Evolutionary conservation across 1,140 invertebrate species (phyloP).

Genomic region (Druon quercuslanigerum): DNA sequence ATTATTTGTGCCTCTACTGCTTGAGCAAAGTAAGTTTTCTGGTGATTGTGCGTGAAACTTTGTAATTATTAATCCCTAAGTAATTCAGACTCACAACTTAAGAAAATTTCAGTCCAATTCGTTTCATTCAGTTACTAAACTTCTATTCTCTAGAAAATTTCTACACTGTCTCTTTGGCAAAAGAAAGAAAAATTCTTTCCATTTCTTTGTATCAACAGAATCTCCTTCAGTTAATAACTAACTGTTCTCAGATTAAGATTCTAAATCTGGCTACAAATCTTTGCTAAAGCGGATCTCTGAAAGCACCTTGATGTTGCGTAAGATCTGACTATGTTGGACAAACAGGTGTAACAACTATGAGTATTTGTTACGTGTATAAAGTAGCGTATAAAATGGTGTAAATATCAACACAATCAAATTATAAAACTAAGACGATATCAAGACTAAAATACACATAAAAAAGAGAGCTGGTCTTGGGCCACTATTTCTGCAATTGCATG

Average conservation of each 20-base stretch:
- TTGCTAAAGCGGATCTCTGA: conserved; percentile 20
- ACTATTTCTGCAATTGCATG: too few species aligned
- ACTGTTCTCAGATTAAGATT: too few species aligned
- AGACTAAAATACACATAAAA: background rate
- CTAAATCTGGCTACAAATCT: conserved; percentile 5
- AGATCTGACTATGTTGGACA: background rate
- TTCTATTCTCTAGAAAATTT: background rate
- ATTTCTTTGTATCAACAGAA: background rate
- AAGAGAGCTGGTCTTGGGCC: background rate
- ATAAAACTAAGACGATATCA: background rate
- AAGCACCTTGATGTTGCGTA: background rate
- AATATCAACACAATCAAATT: background rate
- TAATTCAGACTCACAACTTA: background rate
- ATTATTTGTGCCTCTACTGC: conserved; percentile 1
- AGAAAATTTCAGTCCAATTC: background rate
- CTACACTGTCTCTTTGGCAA: conserved; percentile 4
- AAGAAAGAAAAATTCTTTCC: conserved; percentile 20
- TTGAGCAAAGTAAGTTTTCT: conserved; percentile 15
- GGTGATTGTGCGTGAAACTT: background rate
- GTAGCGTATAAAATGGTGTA: background rate
- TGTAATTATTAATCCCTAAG: too few species aligned
- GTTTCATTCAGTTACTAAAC: background rate
- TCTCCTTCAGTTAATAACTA: too few species aligned
- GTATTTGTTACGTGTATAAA: background rate
- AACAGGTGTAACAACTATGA: background rate